Base-by-base conservation (phyloP, 1,140 invertebrate species). In the Hermatobates lingyangjiaoensis region DNA sequence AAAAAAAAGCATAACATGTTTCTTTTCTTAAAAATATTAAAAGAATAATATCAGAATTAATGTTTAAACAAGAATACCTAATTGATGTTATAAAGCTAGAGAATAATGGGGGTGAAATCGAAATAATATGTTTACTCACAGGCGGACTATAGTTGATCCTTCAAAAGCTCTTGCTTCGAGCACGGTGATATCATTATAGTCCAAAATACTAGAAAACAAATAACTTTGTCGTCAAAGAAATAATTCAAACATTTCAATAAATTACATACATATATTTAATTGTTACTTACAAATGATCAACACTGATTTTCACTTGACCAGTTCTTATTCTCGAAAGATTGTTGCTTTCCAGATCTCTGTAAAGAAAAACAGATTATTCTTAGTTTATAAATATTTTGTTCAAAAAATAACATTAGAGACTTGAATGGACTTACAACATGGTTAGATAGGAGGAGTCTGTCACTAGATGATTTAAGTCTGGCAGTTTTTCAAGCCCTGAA, bases 161-260 rank as follows among this genome's bases (percentile, higher is more conserved):
- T 69, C 69, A 59, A 82, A 81, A 2, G 79, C 76, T 21, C 66
- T 68, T 54, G 72, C 67, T 58, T 79, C 72, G 18, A 83, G 69
- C 39, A 61, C 66, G 51, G 64, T 63, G 48, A 83, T 73, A 18
- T 71, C 60, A 62, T 82, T 83, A 60, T 76, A 73, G 60, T 73
- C 69, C 54, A 77, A 63, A 56, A 74, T 67, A 42, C 74, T 77
- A 58, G 48, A 66, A 64, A n/a, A n/a, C n/a, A n/a, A n/a, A n/a
- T n/a, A n/a, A n/a, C n/a, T n/a, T n/a, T n/a, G n/a, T n/a, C n/a
- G n/a, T n/a, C n/a, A n/a, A n/a, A n/a, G n/a, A n/a, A n/a, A n/a
- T n/a, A n/a, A n/a, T n/a, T n/a, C n/a, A n/a, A n/a, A 61, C 52
- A 55, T 21, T 50, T 20, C 15, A 34, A 34, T 34, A 34, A 34